These are phyloP conservation scores for Neodiprion pinetum DNA, from an alignment of 1,140 invertebrate species.

Conservation along the genomic window DNA sequence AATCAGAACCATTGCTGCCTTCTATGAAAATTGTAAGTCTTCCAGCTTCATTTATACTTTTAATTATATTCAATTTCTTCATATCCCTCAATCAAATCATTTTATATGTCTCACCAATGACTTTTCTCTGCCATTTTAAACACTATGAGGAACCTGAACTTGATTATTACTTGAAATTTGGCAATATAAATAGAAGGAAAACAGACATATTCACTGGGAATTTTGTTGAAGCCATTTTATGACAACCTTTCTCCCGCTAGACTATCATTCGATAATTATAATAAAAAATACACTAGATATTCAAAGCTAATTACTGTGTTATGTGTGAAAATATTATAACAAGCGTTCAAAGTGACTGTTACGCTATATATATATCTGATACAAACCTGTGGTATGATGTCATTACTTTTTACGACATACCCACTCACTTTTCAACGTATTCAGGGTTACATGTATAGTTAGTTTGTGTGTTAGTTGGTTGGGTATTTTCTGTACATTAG, in stretches of 20 bases:
- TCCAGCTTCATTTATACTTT: neutral
- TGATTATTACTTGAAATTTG: too few relatives aligned
- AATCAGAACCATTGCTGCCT: constrained; percentile 81
- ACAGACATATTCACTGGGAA: too few relatives aligned
- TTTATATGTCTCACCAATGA: neutral
- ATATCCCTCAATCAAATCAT: neutral
- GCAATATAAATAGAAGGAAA: too few relatives aligned
- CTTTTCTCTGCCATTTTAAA: too few relatives aligned
- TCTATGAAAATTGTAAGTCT: constrained; percentile 84
- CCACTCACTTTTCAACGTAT: neutral
- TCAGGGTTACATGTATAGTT: neutral
- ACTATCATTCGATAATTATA: too few relatives aligned
- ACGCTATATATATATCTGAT: constrained; percentile 39
- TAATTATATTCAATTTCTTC: neutral
- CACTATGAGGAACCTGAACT: too few relatives aligned
- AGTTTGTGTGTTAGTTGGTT: neutral
- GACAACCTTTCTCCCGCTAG: too few relatives aligned
- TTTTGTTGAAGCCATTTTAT: too few relatives aligned
- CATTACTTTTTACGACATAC: constrained; percentile 37
- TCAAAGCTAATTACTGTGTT: too few relatives aligned
- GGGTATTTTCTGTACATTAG: neutral
- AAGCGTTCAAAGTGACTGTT: constrained; percentile 26
- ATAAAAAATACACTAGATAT: too few relatives aligned
- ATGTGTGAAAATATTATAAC: neutral
- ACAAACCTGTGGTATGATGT: constrained; percentile 36